Base-by-base conservation (phyloP, 2,113 vertebrate genomes). In the Periophthalmus modestus region DNA sequence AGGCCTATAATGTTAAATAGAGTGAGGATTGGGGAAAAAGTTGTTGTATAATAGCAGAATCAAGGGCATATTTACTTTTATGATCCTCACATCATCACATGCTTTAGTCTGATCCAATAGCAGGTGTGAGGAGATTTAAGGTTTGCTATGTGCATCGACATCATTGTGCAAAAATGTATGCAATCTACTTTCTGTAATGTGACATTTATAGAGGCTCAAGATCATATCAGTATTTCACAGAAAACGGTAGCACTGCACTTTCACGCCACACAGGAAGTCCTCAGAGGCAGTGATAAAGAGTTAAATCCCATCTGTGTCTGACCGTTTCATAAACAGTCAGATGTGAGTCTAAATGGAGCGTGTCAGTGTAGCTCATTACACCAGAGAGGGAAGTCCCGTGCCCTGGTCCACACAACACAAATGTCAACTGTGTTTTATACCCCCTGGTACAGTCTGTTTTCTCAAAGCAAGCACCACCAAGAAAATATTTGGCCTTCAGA, bases 271-370 rank as follows among this genome's bases (percentile, higher is more conserved):
- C 70, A 18, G 14, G 39, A 55, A 46, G 43, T 33, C 12, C 71
- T 70, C 39, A 75, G 79, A 69, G 77, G 68, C 55, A 3, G 43
- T 14, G 39, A 14, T 52, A 52, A 52, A 52, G 11, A 54, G 52
- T 47, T 73, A 39, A 12, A 16, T n/a, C n/a, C 33, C 12, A 61
- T 65, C 21, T 16, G 10, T 24, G 10, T 55, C 2, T 4, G n/a
- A 28, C 28, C 28, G 3, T 69, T 46, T 66, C 19, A 18, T 36
- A 34, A 62, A 62, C 28, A 65, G 62, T 65, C 34, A 39, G 34
- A 19, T n/a, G 62, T 21, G 59, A 80, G 43, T 72, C 50, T 55
- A 69, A 78, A 87, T 54, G 68, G 76, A 33, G 75, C 55, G 3
- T 62, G 69, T 77, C 15, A 66, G 59, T 28, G 28, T 59, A 61